phyloP scores from a whole-genome alignment of 2,888 invertebrate genomes.

The Thysanoteuthis rhombus region DNA sequence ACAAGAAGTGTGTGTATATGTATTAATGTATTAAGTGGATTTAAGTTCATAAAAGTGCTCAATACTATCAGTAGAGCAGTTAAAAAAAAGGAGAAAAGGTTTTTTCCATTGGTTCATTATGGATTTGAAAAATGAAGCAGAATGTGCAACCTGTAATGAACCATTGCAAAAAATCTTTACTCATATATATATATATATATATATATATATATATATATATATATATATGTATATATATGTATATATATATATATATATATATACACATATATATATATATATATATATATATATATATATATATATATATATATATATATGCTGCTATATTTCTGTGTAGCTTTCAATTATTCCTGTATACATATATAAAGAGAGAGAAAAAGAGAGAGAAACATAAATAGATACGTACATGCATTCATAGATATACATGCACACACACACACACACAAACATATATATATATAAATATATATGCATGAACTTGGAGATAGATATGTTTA shows the following conservation, averaged over 20 bases:
- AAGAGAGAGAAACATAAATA: no score
- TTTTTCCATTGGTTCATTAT: no score
- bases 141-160: no score
- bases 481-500: background rate
- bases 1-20: no score
- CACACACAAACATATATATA: background rate
- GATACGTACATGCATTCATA: background rate
- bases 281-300: background rate
- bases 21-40: no score
- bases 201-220: background rate
- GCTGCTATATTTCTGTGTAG: background rate
- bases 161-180: no score
- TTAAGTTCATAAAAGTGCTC: no score
- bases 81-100: no score
- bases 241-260: background rate
- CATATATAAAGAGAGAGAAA: no score
- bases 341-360: background rate
- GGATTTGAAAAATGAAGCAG: no score
- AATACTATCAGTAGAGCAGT: no score
- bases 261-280: background rate
- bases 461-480: background rate
- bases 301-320: background rate
- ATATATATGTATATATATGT: background rate
- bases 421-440: background rate
- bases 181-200: background rate